phyloP scores from a whole-genome alignment of 2,888 invertebrate species.

The Ophioninae sp. region DNA sequence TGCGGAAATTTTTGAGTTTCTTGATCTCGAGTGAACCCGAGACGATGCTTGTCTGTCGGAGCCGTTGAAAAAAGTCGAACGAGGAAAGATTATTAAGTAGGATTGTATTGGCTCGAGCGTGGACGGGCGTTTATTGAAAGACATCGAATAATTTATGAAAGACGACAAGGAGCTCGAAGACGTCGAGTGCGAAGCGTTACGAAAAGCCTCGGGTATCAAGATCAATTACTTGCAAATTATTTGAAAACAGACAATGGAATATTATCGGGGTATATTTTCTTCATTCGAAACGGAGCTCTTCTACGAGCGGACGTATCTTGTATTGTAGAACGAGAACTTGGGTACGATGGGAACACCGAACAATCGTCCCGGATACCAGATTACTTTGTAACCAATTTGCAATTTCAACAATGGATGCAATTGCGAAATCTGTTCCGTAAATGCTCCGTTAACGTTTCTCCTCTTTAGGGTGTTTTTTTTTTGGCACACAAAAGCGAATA shows the following conservation, averaged over 20 bases:
- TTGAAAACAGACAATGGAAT: background rate
- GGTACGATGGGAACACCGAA: background rate
- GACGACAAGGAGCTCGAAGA: background rate
- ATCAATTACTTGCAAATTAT: background rate
- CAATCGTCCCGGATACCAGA: constrained; percentile 4
- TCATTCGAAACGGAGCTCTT: background rate
- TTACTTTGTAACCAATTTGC: background rate
- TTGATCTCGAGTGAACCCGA: constrained; percentile 24
- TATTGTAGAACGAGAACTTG: background rate
- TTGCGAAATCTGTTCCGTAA: background rate
- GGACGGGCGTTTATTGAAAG: background rate
- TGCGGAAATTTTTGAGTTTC: constrained; percentile 42
- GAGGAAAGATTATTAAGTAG: background rate
- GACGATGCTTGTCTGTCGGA: background rate
- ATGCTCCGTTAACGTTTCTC: background rate
- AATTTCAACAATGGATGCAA: background rate
- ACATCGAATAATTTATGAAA: background rate
- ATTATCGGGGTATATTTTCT: background rate
- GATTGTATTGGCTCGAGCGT: background rate
- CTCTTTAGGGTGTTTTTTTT: background rate
- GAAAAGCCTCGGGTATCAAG: background rate
- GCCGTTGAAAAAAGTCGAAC: background rate
- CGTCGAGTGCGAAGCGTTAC: background rate
- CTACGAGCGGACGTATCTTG: background rate
- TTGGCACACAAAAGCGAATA: background rate